Conservation (phyloP, 2,797 vertebrate genomes). For the Cryptoprocta ferox region DNA sequence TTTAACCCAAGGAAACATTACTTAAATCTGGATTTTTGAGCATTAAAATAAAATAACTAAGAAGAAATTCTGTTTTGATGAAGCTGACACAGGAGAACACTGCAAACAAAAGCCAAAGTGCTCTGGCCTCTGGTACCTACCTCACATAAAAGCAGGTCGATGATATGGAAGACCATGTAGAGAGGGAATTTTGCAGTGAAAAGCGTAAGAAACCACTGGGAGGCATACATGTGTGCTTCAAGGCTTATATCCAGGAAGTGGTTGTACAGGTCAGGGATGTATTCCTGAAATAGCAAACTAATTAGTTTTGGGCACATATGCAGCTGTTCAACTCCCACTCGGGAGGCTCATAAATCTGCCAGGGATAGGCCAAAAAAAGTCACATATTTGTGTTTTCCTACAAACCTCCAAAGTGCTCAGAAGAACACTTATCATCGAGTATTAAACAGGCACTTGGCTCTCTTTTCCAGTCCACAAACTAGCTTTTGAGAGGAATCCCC, state of each 20-base stretch:
- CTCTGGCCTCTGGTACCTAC: constrained; percentile 83
- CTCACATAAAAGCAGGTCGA: constrained; percentile 98
- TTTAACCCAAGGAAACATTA: background rate
- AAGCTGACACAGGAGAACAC: background rate
- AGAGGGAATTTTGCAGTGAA: constrained; percentile 99
- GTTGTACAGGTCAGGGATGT: constrained; percentile 96
- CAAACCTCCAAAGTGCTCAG: background rate
- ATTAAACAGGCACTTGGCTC: constrained; percentile 5
- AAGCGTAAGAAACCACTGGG: constrained; percentile 99
- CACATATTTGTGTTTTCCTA: constrained; percentile 47
- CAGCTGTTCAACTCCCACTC: background rate
- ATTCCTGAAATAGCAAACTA: constrained; percentile 89
- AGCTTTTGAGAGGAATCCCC: constrained; percentile 49
- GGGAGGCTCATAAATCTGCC: constrained; percentile 47
- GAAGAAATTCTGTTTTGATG: constrained; percentile 44
- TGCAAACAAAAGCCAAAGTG: background rate
- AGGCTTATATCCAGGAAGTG: constrained; percentile 98
- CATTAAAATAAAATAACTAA: constrained; percentile 56
- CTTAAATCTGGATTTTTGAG: background rate
- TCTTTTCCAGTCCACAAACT: constrained; percentile 32
- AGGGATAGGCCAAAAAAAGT: background rate
- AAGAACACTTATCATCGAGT: constrained; percentile 47
- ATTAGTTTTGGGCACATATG: constrained; percentile 53
- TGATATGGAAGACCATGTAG: constrained; percentile 99
- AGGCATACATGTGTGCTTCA: constrained; percentile 99